Percentiles rank a stretch among this genome's conserved stretches.
Evolutionary conservation across 2,797 vertebrate species (phyloP).

Genomic region (Lerista edwardsae): DNA sequence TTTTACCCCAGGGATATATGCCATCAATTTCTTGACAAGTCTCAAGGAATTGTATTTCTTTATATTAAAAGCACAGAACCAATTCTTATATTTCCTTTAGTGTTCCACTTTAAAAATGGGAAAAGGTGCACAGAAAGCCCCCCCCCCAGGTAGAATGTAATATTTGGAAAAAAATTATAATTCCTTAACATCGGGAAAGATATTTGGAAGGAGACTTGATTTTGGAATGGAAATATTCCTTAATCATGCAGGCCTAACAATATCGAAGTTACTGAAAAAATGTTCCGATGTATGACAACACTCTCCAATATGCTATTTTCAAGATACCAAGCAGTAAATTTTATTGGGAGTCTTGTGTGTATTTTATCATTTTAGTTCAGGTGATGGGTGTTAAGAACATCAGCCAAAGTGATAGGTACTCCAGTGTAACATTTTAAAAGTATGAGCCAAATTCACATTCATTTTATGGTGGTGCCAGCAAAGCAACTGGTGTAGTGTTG

Average conservation of each 20-base stretch:
- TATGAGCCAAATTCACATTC: neutral
- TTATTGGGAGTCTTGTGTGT: neutral
- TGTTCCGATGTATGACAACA: neutral
- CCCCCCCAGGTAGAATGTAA: neutral
- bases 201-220: neutral
- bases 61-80: constrained; percentile 60
- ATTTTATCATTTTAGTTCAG: neutral
- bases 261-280: neutral
- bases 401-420: neutral
- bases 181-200: neutral
- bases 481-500: neutral
- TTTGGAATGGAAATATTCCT: neutral
- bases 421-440: neutral
- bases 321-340: neutral
- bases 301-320: neutral
- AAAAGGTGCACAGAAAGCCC: constrained; percentile 43
- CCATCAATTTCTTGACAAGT: constrained; percentile 53
- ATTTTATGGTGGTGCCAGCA: neutral
- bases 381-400: neutral
- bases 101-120: constrained; percentile 40
- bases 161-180: neutral
- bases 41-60: constrained; percentile 62
- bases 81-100: constrained; percentile 51
- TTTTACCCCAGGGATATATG: constrained; percentile 57
- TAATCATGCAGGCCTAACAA: neutral